phyloP scores from a whole-genome alignment of 1,140 invertebrate species.

The Harpegnathos saltator region DNA sequence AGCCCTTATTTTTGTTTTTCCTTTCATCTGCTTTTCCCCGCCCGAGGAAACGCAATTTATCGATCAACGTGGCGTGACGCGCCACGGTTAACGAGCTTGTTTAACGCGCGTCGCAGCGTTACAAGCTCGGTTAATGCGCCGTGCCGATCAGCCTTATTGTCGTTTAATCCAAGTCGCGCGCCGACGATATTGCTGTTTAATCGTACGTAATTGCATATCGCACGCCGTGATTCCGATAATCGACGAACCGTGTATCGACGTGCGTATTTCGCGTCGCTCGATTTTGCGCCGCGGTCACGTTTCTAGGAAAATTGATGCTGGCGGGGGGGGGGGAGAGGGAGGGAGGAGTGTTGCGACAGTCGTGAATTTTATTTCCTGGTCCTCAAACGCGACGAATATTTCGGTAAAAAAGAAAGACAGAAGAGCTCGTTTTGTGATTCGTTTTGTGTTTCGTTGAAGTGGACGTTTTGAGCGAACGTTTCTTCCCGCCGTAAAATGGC shows the following conservation, averaged over 20 bases:
- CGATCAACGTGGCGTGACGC: neutral
- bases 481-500: too few species aligned
- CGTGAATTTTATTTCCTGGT: slow-evolving; percentile 10
- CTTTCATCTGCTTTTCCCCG: neutral
- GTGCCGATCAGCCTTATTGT: slow-evolving; percentile 39
- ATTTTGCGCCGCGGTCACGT: slow-evolving; percentile 7
- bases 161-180: slow-evolving; percentile 56
- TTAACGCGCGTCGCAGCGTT: too few species aligned
- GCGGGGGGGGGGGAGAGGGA: neutral
- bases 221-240: slow-evolving; percentile 26
- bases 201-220: slow-evolving; percentile 48
- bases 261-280: neutral
- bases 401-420: neutral
- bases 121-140: slow-evolving; percentile 25
- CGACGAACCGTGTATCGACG: slow-evolving; percentile 16
- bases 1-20: slow-evolving; percentile 36
- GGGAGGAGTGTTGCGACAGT: neutral
- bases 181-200: slow-evolving; percentile 51
- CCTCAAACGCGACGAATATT: neutral
- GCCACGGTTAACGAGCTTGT: too few species aligned
- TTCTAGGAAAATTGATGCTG: neutral
- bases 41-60: slow-evolving; percentile 36
- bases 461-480: too few species aligned
- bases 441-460: too few species aligned
- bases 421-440: too few species aligned